Evolutionary conservation across 2,888 invertebrate species (phyloP).

Genomic region (Amphipyra berbera): DNA sequence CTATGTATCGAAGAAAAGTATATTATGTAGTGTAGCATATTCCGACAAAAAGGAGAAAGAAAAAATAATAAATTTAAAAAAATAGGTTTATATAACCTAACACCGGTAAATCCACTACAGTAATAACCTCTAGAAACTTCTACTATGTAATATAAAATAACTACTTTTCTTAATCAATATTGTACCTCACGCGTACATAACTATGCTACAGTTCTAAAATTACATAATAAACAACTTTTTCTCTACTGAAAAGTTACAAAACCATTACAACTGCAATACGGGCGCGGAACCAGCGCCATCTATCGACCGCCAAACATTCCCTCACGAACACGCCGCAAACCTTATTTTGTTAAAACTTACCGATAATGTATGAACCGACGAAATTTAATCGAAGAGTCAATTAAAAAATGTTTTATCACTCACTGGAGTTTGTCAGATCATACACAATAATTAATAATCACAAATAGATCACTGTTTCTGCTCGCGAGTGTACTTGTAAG

Average conservation of each 20-base stretch:
- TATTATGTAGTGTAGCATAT: no score
- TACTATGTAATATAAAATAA: no score
- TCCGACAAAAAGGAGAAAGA: no score
- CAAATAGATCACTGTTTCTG: constrained; percentile 48
- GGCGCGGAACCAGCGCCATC: constrained; percentile 80
- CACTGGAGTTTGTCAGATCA: constrained; percentile 42
- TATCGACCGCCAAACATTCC: constrained; percentile 64
- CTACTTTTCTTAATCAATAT: neutral
- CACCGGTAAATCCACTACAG: no score
- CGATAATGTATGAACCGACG: constrained; percentile 45
- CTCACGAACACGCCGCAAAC: constrained; percentile 43
- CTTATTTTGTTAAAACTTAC: constrained; percentile 58
- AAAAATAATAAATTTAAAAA: neutral
- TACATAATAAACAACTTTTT: constrained; percentile 68
- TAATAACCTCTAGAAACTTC: constrained; percentile 1
- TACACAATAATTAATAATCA: constrained; percentile 38
- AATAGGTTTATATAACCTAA: neutral
- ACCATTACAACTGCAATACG: constrained; percentile 82
- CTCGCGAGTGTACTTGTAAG: constrained; percentile 51
- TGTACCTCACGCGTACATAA: neutral
- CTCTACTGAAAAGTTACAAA: constrained; percentile 65
- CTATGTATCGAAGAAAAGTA: no score
- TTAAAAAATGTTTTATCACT: constrained; percentile 41
- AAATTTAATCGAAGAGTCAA: constrained; percentile 24
- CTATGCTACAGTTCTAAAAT: constrained; percentile 37